Conservation (phyloP, 2,113 vertebrate species). For the Pygoscelis adeliae region DNA sequence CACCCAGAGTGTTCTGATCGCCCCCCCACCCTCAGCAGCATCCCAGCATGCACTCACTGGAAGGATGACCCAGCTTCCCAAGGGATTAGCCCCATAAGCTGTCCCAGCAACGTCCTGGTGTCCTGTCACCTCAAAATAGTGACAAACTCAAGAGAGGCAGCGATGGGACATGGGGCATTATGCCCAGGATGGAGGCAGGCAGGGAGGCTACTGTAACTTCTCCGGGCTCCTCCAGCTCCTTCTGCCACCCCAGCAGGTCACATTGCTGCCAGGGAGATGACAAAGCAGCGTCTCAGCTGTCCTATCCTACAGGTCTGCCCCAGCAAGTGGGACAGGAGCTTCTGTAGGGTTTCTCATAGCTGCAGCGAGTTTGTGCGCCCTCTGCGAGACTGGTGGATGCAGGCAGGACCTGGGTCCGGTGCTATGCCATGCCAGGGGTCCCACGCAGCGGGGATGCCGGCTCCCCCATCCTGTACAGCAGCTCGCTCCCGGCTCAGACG, state of each 20-base stretch:
- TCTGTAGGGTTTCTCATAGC: neutral
- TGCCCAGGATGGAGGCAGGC: neutral
- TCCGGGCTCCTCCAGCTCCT: neutral
- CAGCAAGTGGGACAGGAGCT: neutral
- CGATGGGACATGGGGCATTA: neutral
- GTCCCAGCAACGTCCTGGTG: neutral
- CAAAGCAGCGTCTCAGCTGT: neutral
- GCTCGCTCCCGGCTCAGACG: neutral
- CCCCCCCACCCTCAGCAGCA: neutral
- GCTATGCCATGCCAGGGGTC: rapidly evolving
- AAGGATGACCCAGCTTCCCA: neutral
- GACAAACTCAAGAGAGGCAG: neutral
- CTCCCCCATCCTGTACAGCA: rapidly evolving
- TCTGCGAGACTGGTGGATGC: rapidly evolving
- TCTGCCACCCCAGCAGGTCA: neutral
- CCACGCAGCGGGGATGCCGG: rapidly evolving
- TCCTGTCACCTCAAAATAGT: neutral
- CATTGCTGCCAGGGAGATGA: neutral
- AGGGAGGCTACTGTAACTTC: neutral
- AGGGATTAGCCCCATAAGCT: neutral
- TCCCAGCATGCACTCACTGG: neutral
- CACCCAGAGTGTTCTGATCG: neutral
- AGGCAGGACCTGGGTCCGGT: neutral
- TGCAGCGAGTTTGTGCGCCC: neutral
- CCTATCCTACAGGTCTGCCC: neutral